Conservation (phyloP, 1,140 invertebrate species). For the Belonocnema kinseyi region DNA sequence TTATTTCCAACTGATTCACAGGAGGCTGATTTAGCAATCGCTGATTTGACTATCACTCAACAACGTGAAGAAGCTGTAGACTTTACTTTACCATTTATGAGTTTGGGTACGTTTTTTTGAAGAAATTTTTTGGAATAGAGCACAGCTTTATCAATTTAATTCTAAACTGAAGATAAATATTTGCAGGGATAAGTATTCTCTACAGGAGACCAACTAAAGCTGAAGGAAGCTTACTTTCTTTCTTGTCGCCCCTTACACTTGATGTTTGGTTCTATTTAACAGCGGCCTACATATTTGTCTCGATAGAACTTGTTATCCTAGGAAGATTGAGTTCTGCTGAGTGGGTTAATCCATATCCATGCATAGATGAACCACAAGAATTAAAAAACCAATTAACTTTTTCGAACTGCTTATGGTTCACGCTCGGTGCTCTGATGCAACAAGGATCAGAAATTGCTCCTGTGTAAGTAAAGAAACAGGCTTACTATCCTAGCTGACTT, state of each 20-base stretch:
- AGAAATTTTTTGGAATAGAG: constrained; percentile 1
- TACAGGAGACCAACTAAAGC: constrained; percentile 88
- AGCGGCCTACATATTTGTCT: constrained; percentile 86
- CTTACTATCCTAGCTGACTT: no score
- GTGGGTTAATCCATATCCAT: constrained; percentile 87
- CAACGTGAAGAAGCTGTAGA: constrained; percentile 89
- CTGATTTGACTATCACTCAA: constrained; percentile 93
- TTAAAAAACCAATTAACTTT: constrained; percentile 90
- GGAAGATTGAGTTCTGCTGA: constrained; percentile 87
- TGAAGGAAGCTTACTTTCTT: constrained; percentile 89
- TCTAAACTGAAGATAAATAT: not conserved
- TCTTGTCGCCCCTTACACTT: constrained; percentile 90
- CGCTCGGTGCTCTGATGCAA: constrained; percentile 87
- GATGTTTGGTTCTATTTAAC: constrained; percentile 90
- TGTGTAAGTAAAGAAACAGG: constrained; percentile 74
- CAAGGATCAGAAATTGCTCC: constrained; percentile 91
- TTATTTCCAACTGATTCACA: constrained; percentile 67
- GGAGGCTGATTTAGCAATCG: constrained; percentile 91
- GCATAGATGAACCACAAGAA: constrained; percentile 83
- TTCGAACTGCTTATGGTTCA: constrained; percentile 90
- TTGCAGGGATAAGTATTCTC: constrained; percentile 86
- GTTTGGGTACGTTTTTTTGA: constrained; percentile 79
- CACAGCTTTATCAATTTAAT: not conserved
- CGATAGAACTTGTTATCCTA: constrained; percentile 86
- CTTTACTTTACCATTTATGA: constrained; percentile 96